Base-by-base conservation (phyloP, 35 echinoderm and acorn worm species). In the Amphiura filiformis region DNA sequence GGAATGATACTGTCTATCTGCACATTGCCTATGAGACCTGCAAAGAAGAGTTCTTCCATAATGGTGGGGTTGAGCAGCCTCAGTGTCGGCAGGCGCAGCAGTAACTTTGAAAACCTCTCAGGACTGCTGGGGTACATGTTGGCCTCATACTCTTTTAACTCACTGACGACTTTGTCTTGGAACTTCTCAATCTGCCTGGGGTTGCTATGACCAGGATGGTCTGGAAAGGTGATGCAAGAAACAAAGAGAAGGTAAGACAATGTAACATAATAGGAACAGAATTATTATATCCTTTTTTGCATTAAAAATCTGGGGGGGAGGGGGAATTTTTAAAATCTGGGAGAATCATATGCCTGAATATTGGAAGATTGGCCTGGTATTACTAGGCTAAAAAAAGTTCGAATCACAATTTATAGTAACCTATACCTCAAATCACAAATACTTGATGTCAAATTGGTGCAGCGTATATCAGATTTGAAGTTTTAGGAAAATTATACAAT, bases 1-100 rank as follows among this genome's bases (percentile, higher is more conserved):
- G 96, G 96, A 56, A 99, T 99, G 84, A 99, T 99, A 87, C 96
- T 99, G 77, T 99, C 96, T 17, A 99, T 99, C 88, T 99, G 96
- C 32, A 99, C 96, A 57, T 99, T 99, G 18, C 96, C 96, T 36
- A 99, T 99, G 15, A 99, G 91, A 42, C 96, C 96, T n/a, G 96
- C 96, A 49, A 99, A 99, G 88, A 99, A 99, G 13, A 99, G 84
- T 79, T 99, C 96, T 49, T 99, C 96, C 96, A 99, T 99, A 79
- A 99, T 99, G 42, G 89, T 85, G 2, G 96, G 92, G 44, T 91
- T 99, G 61, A 99, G 90, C 20, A 99, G 77, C 31, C 96, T 75
- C 4, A 99, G 65, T 1, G 93, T 91, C 31, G 96, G 96, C 37
- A 99, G 80, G 15, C 93, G 90, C 22, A 99, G 56, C 32, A 99